Evolutionary conservation across 2,113 vertebrate genomes (phyloP).

Genomic region (Acrocephalus arundinaceus): DNA sequence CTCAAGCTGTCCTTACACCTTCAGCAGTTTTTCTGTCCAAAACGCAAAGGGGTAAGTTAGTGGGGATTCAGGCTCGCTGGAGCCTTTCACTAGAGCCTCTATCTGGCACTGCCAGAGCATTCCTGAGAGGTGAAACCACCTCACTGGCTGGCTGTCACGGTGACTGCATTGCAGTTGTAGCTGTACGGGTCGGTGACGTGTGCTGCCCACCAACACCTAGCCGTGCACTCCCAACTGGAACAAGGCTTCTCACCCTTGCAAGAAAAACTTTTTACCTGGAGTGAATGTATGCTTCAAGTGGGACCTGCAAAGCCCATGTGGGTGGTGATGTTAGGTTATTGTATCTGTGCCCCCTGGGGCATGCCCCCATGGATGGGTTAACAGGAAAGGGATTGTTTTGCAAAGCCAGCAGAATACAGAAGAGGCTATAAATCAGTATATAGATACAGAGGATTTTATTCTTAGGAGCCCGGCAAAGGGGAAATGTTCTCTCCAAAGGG

Average conservation of each 20-base stretch:
- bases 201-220: neutral
- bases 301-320: neutral
- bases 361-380: neutral
- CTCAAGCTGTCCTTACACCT: neutral
- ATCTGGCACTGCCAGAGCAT: conserved; percentile 27
- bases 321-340: neutral
- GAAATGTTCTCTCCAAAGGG: neutral
- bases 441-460: neutral
- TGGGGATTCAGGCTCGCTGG: neutral
- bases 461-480: neutral
- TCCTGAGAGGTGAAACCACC: conserved; percentile 45
- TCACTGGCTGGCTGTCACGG: neutral
- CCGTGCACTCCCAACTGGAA: neutral
- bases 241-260: neutral
- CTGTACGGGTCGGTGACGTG: neutral
- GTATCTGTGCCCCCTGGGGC: neutral
- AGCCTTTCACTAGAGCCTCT: neutral
- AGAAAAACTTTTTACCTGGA: neutral
- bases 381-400: neutral
- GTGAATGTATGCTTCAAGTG: neutral
- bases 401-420: neutral
- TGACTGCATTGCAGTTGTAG: neutral
- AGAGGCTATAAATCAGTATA: neutral
- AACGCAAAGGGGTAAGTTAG: neutral
- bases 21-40: neutral